Evolutionary conservation across 2,113 vertebrate genomes (phyloP).

Genomic region (Corythornis madagascariensis): DNA sequence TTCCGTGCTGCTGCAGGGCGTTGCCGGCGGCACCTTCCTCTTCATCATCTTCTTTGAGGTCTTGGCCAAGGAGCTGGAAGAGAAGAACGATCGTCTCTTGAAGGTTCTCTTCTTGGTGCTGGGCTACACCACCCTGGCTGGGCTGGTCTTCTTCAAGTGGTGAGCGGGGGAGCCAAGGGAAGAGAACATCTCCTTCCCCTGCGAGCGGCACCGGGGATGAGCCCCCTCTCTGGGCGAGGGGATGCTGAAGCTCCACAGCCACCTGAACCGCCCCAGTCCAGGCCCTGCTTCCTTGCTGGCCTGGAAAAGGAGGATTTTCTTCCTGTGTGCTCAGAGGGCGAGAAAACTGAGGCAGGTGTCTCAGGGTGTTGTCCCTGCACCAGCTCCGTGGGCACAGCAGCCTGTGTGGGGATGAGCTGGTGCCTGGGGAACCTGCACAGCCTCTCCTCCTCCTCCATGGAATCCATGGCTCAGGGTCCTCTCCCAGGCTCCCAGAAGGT

Average conservation of each 20-base stretch:
- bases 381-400: background rate
- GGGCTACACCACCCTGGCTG: constrained; percentile 84
- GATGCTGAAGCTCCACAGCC: accelerated
- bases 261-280: accelerated
- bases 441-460: background rate
- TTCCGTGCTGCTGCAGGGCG: constrained; percentile 87
- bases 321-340: background rate
- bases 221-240: background rate
- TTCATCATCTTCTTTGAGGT: constrained; percentile 95
- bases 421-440: background rate
- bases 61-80: constrained; percentile 88
- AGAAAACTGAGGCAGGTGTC: background rate
- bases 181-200: background rate
- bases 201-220: accelerated
- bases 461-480: background rate
- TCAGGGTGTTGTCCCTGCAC: background rate
- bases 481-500: background rate
- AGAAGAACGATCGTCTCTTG: constrained; percentile 85
- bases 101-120: constrained; percentile 91
- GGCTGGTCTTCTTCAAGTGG: constrained; percentile 87
- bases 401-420: background rate
- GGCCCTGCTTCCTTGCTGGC: accelerated
- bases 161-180: background rate
- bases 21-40: constrained; percentile 89
- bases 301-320: background rate